Base-by-base conservation (phyloP, 2,797 vertebrate genomes). In the Danio aesculapii region DNA sequence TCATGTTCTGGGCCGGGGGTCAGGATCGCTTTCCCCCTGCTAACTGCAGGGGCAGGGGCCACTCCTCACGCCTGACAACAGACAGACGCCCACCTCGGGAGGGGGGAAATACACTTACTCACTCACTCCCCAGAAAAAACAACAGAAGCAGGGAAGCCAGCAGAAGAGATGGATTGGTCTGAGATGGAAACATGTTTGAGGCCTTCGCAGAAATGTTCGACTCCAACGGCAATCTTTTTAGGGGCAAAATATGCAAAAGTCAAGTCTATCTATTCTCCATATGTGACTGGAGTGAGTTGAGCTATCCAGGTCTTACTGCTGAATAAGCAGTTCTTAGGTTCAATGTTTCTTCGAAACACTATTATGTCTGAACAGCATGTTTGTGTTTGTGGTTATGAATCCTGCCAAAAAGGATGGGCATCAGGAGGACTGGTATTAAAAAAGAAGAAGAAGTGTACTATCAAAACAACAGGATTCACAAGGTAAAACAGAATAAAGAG, bases 51-150 rank as follows among this genome's bases (percentile, higher is more conserved):
- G 77, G 77, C 70, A 63, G 80, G 68, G 64, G 84, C 58, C 47
- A n/a, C 87, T 88, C 89, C 88, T 87, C 86, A 81, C 81, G 90
- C 86, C 91, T 88, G 83, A 87, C 86, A 84, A 87, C 82, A 91
- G 88, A 90, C 92, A 92, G 92, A 92, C 92, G 88, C 87, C 85
- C 89, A 87, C 87, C 87, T 88, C 63, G 79, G 88, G 88, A 89
- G 86, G 87, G 79, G 82, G 71, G 73, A 71, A 79, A 61, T 81
- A 83, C 81, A 86, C 85, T 83, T 30, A 30, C 30, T 30, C 30
- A 66, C 55, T 77, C 62, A 39, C 79, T 69, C 61, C 19, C 58
- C 64, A 79, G 75, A 69, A 82, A 87, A 89, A 85, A 85, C 84
- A 83, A 83, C 83, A 71, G 50, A 78, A 84, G 44, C 52, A 58